Evolutionary conservation across 2,113 vertebrate genomes (phyloP), one percentile per base, ranked within the genome.

Genomic region (Ceratotherium simum): DNA sequence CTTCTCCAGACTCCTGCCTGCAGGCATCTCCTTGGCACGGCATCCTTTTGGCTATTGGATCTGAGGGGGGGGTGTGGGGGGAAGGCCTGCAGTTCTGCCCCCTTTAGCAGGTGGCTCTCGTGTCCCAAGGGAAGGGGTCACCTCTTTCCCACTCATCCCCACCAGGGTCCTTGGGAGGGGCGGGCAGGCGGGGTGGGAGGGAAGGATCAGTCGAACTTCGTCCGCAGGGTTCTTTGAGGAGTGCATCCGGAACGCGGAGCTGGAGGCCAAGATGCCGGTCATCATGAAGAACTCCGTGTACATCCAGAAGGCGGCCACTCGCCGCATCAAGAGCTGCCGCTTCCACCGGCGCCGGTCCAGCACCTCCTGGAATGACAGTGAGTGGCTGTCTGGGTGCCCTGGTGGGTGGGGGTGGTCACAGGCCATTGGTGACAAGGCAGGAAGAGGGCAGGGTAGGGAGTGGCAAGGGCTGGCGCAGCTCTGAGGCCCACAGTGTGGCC

Each of bases 231-330:
- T 99, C 98, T 99, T 99, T 42, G 99, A 99, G 97, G 99, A 99
- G 96, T 99, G 99, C 86, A 99, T 99, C 98, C 99, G 99, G 88
- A 99, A 99, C 0, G 99, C 99, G 0, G 99, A 99, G 98, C 99
- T 99, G 62, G 99, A 99, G 91, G 99, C 99, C 96, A 99, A 99
- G 98, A 99, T 99, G 96, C 99, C 99, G 0, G 99, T 99, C 31
- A 99, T 99, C 95, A 99, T 99, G 99, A 99, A 99, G 98, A 99
- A 99, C 91, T 99, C 99, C 0, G 99, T 99, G 96, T 99, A 99
- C 91, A 99, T 99, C 94, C 99, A 99, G 95, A 99, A 99, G 98
- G 99, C 99, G 2, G 99, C 99, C 29, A 99, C 99, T 0, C 99
- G 99, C 3, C 99, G 99, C 86, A 99, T 99, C 96, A 99, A 99